A percentile compares a stretch with the other conserved stretches of the same genome.
Evolutionary conservation across 2,888 invertebrate species (phyloP).

Genomic region (Xanthia icteritia): DNA sequence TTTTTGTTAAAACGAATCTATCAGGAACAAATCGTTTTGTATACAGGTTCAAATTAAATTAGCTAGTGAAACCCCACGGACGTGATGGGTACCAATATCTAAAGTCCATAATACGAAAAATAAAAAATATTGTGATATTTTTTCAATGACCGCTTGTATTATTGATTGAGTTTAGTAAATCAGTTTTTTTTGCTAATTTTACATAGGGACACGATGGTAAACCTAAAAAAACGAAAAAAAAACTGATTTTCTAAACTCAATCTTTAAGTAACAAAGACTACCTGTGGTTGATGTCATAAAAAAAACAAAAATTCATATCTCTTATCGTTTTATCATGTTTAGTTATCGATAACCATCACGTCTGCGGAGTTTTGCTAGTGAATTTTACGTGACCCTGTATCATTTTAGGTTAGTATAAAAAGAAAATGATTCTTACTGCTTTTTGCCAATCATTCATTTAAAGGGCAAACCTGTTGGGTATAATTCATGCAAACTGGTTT

Average conservation of each 20-base stretch:
- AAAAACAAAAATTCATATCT: background rate
- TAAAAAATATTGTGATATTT: background rate
- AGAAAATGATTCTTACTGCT: background rate
- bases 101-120: background rate
- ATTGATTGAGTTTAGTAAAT: background rate
- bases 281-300: background rate
- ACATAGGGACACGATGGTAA: background rate
- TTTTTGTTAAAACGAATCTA: background rate
- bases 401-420: background rate
- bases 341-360: background rate
- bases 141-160: background rate
- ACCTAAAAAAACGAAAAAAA: background rate
- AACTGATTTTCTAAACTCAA: background rate
- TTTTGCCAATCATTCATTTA: background rate
- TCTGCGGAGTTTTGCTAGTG: background rate
- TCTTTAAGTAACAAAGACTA: background rate
- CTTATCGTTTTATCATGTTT: background rate
- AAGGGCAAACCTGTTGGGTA: background rate
- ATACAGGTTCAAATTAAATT: background rate
- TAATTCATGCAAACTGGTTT: slow-evolving; percentile 17
- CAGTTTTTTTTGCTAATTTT: background rate
- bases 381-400: background rate
- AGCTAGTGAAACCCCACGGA: background rate
- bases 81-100: background rate
- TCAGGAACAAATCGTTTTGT: background rate